These are phyloP conservation scores for Aradus depressus DNA, from an alignment of 2,888 invertebrate genomes.

Conservation along the genomic window DNA sequence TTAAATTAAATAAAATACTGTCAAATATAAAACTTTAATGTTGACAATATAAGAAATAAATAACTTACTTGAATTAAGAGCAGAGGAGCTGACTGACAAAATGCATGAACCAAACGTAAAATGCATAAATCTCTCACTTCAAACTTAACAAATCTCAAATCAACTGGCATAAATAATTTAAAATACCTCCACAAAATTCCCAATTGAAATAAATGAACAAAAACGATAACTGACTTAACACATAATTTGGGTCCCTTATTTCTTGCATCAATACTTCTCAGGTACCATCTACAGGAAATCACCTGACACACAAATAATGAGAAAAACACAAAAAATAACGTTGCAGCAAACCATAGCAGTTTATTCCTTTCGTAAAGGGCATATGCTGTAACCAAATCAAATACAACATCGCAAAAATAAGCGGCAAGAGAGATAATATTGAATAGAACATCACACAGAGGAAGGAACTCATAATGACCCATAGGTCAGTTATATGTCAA, in stretches of 20 bases:
- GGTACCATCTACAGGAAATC: slow-evolving; percentile 20
- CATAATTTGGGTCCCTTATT: neutral
- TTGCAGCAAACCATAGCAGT: slow-evolving; percentile 52
- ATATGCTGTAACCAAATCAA: slow-evolving; percentile 76
- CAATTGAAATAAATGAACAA: slow-evolving; percentile 50
- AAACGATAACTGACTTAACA: neutral
- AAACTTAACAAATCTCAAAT: slow-evolving; percentile 67
- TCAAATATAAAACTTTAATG: too few species aligned
- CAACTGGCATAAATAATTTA: slow-evolving; percentile 70
- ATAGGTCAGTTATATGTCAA: too few species aligned
- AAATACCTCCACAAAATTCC: slow-evolving; percentile 69
- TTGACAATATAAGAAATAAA: neutral
- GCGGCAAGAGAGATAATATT: slow-evolving; percentile 81
- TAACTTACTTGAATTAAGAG: slow-evolving; percentile 44
- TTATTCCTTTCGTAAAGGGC: slow-evolving; percentile 60
- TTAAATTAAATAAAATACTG: neutral
- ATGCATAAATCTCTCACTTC: slow-evolving; percentile 62
- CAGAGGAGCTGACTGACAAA: slow-evolving; percentile 82
- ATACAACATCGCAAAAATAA: slow-evolving; percentile 83
- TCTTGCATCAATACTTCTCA: slow-evolving; percentile 11
- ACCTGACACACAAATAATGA: slow-evolving; percentile 36
- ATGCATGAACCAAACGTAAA: slow-evolving; percentile 72
- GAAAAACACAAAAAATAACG: slow-evolving; percentile 50
- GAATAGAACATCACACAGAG: slow-evolving; percentile 81
- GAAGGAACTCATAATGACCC: slow-evolving; percentile 53